These are phyloP conservation scores for Epinotia nisella DNA, from an alignment of 2,888 invertebrate species.

Conservation along the genomic window DNA sequence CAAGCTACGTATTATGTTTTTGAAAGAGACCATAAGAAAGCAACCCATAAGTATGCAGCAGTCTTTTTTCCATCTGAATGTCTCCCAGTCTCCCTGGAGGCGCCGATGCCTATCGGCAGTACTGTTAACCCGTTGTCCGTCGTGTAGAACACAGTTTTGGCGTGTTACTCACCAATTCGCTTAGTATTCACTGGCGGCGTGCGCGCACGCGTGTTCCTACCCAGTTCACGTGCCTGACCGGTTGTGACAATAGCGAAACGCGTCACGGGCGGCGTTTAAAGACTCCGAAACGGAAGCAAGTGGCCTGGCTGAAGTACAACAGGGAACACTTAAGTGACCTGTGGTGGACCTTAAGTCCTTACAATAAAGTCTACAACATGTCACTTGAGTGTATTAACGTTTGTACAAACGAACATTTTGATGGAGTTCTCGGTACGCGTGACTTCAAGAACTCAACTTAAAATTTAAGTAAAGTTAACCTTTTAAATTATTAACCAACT, in stretches of 20 bases:
- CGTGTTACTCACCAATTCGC: conserved; percentile 34
- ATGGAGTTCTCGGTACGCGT: conserved; percentile 9
- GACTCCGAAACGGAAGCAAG: conserved; percentile 68
- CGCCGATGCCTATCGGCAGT: conserved; percentile 16
- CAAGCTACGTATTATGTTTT: conserved; percentile 11
- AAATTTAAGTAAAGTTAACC: no score
- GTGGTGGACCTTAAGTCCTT: background rate
- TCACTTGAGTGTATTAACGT: conserved; percentile 2
- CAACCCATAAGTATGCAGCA: background rate
- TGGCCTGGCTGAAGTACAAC: conserved; percentile 47
- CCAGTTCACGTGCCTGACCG: conserved; percentile 66
- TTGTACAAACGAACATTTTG: background rate
- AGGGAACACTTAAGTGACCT: conserved; percentile 1
- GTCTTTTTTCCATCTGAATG: conserved; percentile 3
- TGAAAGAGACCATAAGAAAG: conserved; percentile 4
- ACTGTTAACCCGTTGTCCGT: conserved; percentile 28
- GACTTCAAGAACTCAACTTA: background rate
- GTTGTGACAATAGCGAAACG: conserved; percentile 70
- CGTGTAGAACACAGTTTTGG: conserved; percentile 33
- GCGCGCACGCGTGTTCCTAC: conserved; percentile 56
- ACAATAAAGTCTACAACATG: conserved; percentile 26
- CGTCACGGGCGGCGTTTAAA: conserved; percentile 70
- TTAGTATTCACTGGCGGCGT: conserved; percentile 32
- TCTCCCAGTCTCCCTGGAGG: background rate
- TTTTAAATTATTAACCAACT: no score